phyloP scores from a whole-genome alignment of 2,113 vertebrate genomes.

The Accipiter virgatus region DNA sequence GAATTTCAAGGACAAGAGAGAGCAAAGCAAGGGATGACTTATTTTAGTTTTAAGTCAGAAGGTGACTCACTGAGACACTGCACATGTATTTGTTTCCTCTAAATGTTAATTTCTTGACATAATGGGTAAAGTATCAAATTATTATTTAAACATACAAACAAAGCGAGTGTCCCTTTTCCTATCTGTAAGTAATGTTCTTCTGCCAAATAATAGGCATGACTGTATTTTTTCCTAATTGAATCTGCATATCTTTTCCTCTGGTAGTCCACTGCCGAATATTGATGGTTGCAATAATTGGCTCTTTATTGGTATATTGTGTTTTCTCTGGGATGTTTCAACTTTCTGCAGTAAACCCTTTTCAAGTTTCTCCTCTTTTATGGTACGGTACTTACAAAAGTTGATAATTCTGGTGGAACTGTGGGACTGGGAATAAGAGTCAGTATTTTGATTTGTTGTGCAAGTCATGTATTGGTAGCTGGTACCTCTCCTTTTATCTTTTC shows the following conservation, averaged over 20 bases:
- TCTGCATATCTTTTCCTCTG: conserved; percentile 13
- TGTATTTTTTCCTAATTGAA: conserved; percentile 25
- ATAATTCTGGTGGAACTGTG: not conserved
- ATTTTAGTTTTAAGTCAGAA: not conserved
- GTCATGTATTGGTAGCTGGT: not conserved
- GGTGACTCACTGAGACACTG: not conserved
- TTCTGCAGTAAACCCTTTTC: not conserved
- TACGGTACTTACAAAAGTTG: not conserved
- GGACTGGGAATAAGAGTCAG: not conserved
- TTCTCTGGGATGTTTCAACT: not conserved
- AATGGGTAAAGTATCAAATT: not conserved
- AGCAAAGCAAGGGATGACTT: not conserved
- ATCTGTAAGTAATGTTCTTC: not conserved
- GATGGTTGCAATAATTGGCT: conserved; percentile 33
- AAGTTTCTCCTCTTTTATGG: not conserved
- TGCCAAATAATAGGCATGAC: not conserved
- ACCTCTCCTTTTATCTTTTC: conserved; percentile 7
- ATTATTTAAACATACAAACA: conserved; percentile 4
- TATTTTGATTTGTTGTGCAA: not conserved
- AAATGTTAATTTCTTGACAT: not conserved
- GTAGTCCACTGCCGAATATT: not conserved
- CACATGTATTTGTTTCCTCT: not conserved
- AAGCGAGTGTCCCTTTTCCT: not conserved
- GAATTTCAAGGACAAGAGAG: not conserved
- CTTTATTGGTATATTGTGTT: conserved; percentile 34